Percentiles rank a stretch among this genome's conserved stretches.
phyloP scores from a whole-genome alignment of 2,888 invertebrate species.

The Luffia ferchaultella region DNA sequence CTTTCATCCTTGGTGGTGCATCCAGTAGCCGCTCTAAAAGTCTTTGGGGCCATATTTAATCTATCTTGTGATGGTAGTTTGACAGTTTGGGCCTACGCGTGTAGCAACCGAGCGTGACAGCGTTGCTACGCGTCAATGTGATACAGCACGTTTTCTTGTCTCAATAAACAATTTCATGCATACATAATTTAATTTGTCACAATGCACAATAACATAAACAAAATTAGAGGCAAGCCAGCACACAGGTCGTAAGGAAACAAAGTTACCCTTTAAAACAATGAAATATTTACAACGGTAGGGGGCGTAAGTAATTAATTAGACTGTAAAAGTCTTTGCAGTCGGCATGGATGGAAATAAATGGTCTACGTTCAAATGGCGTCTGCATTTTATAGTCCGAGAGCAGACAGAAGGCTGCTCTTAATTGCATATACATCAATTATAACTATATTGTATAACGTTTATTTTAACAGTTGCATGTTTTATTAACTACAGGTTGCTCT shows the following conservation, averaged over 20 bases:
- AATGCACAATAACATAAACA: too few species aligned
- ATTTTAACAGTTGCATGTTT: not conserved
- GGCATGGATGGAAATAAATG: constrained; percentile 36
- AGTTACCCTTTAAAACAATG: constrained; percentile 6
- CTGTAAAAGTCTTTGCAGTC: constrained; percentile 14
- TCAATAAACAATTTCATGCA: too few species aligned
- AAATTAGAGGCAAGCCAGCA: not conserved
- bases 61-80: too few species aligned
- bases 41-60: too few species aligned
- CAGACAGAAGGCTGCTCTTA: constrained; percentile 36
- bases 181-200: too few species aligned
- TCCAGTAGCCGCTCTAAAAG: too few species aligned
- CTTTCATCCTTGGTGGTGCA: too few species aligned
- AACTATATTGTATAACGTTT: not conserved
- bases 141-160: too few species aligned
- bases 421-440: constrained; percentile 32
- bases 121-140: too few species aligned
- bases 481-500: not conserved
- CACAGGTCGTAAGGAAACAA: constrained; percentile 1
- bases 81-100: too few species aligned
- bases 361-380: constrained; percentile 28
- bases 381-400: constrained; percentile 43
- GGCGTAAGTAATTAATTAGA: constrained; percentile 6
- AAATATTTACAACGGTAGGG: constrained; percentile 7
- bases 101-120: too few species aligned